Conservation (phyloP, 2,888 invertebrate genomes). For the Stomorhina lunata region DNA sequence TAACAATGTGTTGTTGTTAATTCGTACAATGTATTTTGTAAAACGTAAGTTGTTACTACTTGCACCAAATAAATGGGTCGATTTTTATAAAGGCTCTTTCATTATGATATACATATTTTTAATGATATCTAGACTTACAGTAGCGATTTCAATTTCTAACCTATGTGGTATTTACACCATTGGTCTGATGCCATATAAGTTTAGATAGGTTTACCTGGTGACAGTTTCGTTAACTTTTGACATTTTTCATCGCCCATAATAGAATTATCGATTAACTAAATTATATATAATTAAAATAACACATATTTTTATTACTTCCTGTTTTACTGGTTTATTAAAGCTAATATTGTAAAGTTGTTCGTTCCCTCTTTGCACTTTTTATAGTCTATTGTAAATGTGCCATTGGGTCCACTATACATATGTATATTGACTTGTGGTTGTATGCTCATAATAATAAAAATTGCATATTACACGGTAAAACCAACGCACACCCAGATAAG, state of each 20-base stretch:
- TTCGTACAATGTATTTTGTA: background rate
- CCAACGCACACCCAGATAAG: background rate
- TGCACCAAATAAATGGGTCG: slow-evolving; percentile 6
- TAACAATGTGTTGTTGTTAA: slow-evolving; percentile 27
- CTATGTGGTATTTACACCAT: too few relatives aligned
- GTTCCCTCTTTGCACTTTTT: background rate
- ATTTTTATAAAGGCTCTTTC: background rate
- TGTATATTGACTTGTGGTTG: slow-evolving; percentile 37
- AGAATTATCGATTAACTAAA: too few relatives aligned
- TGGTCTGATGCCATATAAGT: too few relatives aligned
- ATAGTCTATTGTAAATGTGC: slow-evolving; percentile 31
- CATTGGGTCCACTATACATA: slow-evolving; percentile 46
- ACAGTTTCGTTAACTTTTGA: background rate
- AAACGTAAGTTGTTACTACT: background rate
- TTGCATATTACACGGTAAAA: slow-evolving; percentile 1
- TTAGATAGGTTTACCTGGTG: too few relatives aligned
- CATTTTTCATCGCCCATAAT: too few relatives aligned
- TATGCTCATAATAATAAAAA: slow-evolving; percentile 35
- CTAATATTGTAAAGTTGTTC: slow-evolving; percentile 1
- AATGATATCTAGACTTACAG: too few relatives aligned
- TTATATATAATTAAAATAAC: background rate
- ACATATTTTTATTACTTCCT: background rate
- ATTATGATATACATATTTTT: background rate
- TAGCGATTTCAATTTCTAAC: too few relatives aligned
- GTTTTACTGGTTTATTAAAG: background rate